These are phyloP conservation scores for Xenopus tropicalis DNA, from an alignment of 2,113 vertebrate genomes.

Conservation along the genomic window DNA sequence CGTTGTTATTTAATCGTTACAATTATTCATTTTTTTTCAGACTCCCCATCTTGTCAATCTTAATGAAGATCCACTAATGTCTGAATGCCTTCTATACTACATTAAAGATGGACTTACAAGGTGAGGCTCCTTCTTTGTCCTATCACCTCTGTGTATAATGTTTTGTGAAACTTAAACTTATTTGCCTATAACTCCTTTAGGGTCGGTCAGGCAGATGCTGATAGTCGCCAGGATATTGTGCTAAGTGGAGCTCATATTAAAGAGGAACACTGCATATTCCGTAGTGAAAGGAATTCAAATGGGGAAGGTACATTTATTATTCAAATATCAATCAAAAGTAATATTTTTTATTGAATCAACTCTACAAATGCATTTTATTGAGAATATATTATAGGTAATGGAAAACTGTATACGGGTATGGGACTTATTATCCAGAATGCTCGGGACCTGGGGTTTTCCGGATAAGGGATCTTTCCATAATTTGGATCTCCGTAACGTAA, in stretches of 20 bases:
- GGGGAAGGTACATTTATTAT: conserved; percentile 74
- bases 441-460: too few relatives aligned
- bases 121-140: conserved; percentile 55
- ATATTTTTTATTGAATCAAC: too few relatives aligned
- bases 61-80: conserved; percentile 98
- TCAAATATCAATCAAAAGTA: too few relatives aligned
- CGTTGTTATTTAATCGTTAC: too few relatives aligned
- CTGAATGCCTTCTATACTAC: conserved; percentile 97
- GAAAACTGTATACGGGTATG: too few relatives aligned
- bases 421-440: too few relatives aligned
- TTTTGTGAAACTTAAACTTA: too few relatives aligned
- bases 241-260: conserved; percentile 94
- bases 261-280: conserved; percentile 94
- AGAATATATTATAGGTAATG: too few relatives aligned
- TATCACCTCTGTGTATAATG: too few relatives aligned
- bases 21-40: conserved; percentile 59
- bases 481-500: too few relatives aligned
- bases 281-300: conserved; percentile 83
- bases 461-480: too few relatives aligned
- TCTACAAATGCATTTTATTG: too few relatives aligned
- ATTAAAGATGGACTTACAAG: conserved; percentile 98
- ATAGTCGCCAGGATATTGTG: conserved; percentile 93
- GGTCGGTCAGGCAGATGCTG: conserved; percentile 92
- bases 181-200: conserved; percentile 55
- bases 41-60: conserved; percentile 97